Evolutionary conservation across 2,113 vertebrate species (phyloP).

Genomic region (Picathartes gymnocephalus): DNA sequence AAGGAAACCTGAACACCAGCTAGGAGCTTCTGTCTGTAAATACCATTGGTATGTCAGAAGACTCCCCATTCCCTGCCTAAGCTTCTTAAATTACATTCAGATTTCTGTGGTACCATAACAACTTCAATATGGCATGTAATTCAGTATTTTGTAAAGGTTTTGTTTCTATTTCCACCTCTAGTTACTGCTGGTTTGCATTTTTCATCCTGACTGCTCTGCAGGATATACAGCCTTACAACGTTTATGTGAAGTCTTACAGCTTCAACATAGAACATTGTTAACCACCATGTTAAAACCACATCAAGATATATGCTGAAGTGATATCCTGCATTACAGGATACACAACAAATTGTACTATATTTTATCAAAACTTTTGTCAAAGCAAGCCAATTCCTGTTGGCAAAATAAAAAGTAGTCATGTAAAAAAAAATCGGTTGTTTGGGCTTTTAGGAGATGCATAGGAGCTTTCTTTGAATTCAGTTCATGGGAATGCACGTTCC

Average conservation of each 20-base stretch:
- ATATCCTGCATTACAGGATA: neutral
- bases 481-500: neutral
- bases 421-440: neutral
- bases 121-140: constrained; percentile 59
- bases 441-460: neutral
- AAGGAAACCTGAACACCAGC: constrained; percentile 40
- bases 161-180: constrained; percentile 35
- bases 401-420: neutral
- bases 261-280: neutral
- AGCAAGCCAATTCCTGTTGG: neutral
- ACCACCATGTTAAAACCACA: constrained; percentile 7
- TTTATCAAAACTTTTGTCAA: neutral
- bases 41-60: neutral
- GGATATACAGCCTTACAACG: constrained; percentile 27
- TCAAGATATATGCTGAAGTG: neutral
- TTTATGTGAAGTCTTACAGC: constrained; percentile 25
- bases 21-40: constrained; percentile 56
- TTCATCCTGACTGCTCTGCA: constrained; percentile 54
- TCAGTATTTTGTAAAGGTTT: constrained; percentile 42
- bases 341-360: neutral
- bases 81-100: constrained; percentile 66
- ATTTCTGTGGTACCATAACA: constrained; percentile 68
- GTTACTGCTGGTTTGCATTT: constrained; percentile 60
- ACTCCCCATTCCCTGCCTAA: neutral
- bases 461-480: neutral